Conservation (phyloP, 2,113 vertebrate species). For the Lycocorax pyrrhopterus region DNA sequence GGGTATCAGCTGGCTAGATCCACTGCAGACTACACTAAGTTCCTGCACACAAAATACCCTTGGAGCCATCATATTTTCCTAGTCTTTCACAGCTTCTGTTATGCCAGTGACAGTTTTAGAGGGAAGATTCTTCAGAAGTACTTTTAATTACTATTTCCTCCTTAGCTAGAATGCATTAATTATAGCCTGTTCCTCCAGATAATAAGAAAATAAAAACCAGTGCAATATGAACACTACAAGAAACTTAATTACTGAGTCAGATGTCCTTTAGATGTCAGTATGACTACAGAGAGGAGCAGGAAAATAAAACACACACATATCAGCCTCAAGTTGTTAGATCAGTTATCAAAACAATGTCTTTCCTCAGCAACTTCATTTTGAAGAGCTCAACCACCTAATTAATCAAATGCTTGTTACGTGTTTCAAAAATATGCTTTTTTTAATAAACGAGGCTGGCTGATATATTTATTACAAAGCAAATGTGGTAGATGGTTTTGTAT, state of each 20-base stretch:
- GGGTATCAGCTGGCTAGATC: not conserved
- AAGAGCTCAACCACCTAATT: constrained; percentile 3
- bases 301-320: constrained; percentile 1
- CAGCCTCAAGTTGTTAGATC: constrained; percentile 26
- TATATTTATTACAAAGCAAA: constrained; percentile 14
- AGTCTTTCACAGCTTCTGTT: not conserved
- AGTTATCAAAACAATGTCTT: constrained; percentile 49
- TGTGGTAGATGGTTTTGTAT: not conserved
- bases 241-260: constrained; percentile 49
- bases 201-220: constrained; percentile 31
- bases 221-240: not conserved
- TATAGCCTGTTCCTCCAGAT: not conserved
- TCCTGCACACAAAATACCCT: not conserved
- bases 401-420: not conserved
- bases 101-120: not conserved
- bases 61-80: not conserved
- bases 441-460: not conserved
- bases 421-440: not conserved
- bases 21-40: not conserved
- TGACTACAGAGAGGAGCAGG: constrained; percentile 8
- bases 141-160: constrained; percentile 29
- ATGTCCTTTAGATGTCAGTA: constrained; percentile 54
- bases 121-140: not conserved
- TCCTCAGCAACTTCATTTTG: constrained; percentile 1
- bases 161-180: constrained; percentile 5